Base-by-base conservation (phyloP, 2,113 vertebrate species). In the Motacilla alba region DNA sequence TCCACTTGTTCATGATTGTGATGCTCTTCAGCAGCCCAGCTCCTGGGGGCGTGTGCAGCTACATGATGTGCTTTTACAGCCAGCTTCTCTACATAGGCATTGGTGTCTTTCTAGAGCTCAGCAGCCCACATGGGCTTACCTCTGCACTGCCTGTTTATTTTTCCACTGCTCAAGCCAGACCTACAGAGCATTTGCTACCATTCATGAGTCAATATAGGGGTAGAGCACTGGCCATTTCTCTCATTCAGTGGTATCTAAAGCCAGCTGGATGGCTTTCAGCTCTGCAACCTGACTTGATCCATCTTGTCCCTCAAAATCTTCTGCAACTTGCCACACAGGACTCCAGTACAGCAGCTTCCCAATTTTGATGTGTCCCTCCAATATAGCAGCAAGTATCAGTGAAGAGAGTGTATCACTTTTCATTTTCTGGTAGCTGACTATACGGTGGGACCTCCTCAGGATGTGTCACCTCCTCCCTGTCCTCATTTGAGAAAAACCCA, bases 201-300 rank as follows among this genome's bases (percentile, higher is more conserved):
- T 55, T 3, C 41, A 39, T 1, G 1, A 27, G 6, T 39, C n/a
- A 28, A 0, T 19, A 13, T 0, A 59, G 30, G 22, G 19, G 35
- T 11, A 28, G 30, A 82, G 3, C 10, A 3, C 5, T 19, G 50
- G 23, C 28, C 19, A n/a, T 23, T 56, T 24, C 15, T 64, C 41
- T 46, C 0, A 0, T 23, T 33, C 28, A 39, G 7, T 1, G 2
- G 20, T 11, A 31, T 16, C 20, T 20, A 31, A 72, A 44, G 21
- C 15, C 46, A 63, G 5, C 19, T 50, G 35, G 35, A 28, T 50
- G 12, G 0, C 41, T 47, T 74, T 64, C 59, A 47, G 49, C 19
- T 64, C 49, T 56, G 49, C 23, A 47, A 46, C 18, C 28, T 64
- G 14, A 55, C 23, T 74, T 55, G 9, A 41, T 56, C 1, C 19